phyloP scores from a whole-genome alignment of 1,140 invertebrate genomes.

The Caenorhabditis remanei region DNA sequence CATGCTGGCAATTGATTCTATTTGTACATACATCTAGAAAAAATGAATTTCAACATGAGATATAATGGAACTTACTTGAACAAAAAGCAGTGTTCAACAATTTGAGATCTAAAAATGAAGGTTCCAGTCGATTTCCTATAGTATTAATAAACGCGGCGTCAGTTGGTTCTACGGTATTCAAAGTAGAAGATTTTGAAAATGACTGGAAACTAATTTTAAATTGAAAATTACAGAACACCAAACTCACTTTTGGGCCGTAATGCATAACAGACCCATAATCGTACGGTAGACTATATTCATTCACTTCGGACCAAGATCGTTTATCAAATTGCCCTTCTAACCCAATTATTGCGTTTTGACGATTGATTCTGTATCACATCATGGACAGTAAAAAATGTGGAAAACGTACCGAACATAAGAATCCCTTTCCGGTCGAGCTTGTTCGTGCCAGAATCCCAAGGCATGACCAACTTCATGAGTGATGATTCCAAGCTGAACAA shows the following conservation, averaged over 20 bases:
- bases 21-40: constrained; percentile 46
- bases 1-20: constrained; percentile 53
- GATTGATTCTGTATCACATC: constrained; percentile 13
- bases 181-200: constrained; percentile 29
- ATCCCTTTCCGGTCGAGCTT: constrained; percentile 71
- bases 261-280: constrained; percentile 68
- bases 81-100: constrained; percentile 54
- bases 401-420: constrained; percentile 63
- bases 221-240: background rate
- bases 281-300: constrained; percentile 65
- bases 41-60: background rate
- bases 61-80: background rate
- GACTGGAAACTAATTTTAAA: constrained; percentile 41
- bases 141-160: constrained; percentile 61
- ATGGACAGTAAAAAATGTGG: background rate
- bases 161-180: constrained; percentile 58
- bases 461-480: constrained; percentile 79
- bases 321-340: constrained; percentile 62
- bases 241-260: constrained; percentile 58
- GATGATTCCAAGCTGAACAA: constrained; percentile 65
- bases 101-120: constrained; percentile 65
- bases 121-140: constrained; percentile 62
- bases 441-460: constrained; percentile 77
- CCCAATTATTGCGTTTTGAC: constrained; percentile 52
- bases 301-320: constrained; percentile 47